These are phyloP conservation scores for Phytoseiulus persimilis DNA, from an alignment of 2,888 invertebrate genomes.

Conservation along the genomic window DNA sequence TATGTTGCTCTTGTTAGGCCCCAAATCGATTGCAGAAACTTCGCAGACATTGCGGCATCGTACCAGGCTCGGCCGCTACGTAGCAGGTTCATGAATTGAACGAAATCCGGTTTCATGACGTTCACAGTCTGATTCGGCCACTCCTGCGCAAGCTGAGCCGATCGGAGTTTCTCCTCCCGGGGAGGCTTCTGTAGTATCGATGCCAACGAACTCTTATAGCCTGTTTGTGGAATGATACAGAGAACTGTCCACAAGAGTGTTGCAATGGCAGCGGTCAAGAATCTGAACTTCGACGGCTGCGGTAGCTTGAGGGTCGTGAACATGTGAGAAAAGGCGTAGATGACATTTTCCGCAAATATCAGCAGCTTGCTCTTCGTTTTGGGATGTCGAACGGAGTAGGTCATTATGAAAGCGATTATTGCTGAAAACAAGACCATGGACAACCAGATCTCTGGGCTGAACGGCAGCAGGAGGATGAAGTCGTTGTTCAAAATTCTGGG, in stretches of 20 bases:
- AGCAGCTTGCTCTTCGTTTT: neutral
- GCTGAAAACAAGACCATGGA: neutral
- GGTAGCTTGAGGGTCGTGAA: neutral
- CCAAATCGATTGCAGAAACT: neutral
- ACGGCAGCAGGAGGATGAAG: neutral
- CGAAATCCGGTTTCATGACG: neutral
- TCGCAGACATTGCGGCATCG: neutral
- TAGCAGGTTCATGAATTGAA: slow-evolving; percentile 1
- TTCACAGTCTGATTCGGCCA: neutral
- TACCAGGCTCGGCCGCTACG: neutral
- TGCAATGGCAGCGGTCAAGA: neutral
- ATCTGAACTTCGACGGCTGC: neutral
- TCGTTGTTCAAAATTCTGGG: neutral
- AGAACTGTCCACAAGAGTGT: neutral
- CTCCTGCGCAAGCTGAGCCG: neutral
- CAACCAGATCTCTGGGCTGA: neutral
- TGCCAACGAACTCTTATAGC: neutral
- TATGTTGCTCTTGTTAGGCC: neutral
- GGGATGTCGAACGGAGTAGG: neutral
- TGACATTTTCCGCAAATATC: neutral
- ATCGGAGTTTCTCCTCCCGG: neutral
- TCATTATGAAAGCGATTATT: slow-evolving; percentile 21
- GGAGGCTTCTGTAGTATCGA: neutral
- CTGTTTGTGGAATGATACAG: slow-evolving; percentile 8
- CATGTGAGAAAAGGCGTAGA: neutral